Evolutionary conservation across 2,888 invertebrate genomes (phyloP).

Genomic region (Lagria hirta): DNA sequence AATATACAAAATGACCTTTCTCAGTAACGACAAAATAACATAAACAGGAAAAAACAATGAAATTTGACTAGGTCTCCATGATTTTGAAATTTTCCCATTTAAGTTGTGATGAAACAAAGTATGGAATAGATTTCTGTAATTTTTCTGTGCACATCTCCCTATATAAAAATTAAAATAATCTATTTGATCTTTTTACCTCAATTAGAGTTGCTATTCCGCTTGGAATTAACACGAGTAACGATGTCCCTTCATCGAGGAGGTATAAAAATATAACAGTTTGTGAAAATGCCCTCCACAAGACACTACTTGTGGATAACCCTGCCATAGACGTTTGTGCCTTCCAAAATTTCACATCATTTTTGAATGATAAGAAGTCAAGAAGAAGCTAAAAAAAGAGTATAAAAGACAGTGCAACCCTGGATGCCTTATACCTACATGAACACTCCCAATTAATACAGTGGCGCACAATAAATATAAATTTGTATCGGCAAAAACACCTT

Average conservation of each 20-base stretch:
- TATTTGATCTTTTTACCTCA: constrained; percentile 77
- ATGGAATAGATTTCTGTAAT: not conserved
- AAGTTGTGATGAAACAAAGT: no score
- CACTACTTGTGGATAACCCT: constrained; percentile 84
- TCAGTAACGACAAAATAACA: not conserved
- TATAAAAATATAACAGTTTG: constrained; percentile 90
- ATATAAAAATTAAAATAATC: constrained; percentile 10
- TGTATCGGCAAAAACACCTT: constrained; percentile 94
- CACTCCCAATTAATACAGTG: constrained; percentile 86
- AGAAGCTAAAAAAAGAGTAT: constrained; percentile 68
- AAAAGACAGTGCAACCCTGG: not conserved
- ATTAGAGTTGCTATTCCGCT: constrained; percentile 84
- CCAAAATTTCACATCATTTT: constrained; percentile 98
- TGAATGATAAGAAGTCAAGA: constrained; percentile 96
- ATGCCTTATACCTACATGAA: constrained; percentile 73
- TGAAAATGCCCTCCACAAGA: constrained; percentile 93
- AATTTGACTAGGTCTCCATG: no score
- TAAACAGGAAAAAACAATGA: no score
- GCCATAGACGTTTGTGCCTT: constrained; percentile 80
- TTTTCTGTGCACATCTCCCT: no score
- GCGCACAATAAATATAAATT: constrained; percentile 88
- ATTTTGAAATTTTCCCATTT: no score
- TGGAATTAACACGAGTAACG: constrained; percentile 84
- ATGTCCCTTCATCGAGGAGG: constrained; percentile 88
- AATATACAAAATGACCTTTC: not conserved